Percentiles rank a stretch among this genome's conserved stretches.
Conservation (phyloP, 1,140 invertebrate genomes). For the Pachyrhynchus sulphureomaculatus region DNA sequence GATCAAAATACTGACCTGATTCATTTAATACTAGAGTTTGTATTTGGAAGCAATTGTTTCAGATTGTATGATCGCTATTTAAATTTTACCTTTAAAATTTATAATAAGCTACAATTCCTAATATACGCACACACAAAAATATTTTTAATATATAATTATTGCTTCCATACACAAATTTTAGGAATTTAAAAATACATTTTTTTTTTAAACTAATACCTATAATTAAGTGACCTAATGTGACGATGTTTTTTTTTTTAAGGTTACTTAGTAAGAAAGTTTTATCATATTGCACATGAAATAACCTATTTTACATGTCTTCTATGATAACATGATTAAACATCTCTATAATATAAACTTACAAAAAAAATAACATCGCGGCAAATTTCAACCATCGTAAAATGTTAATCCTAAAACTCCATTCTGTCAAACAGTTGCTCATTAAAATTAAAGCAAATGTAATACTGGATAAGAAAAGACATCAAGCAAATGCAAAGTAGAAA, state of each 20-base stretch:
- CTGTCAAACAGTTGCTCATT: constrained; percentile 37
- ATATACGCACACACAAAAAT: too few species aligned
- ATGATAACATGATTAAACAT: constrained; percentile 40
- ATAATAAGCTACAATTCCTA: too few species aligned
- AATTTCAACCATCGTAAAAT: constrained; percentile 30
- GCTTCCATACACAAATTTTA: too few species aligned
- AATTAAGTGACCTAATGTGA: not conserved
- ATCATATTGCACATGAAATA: constrained; percentile 27
- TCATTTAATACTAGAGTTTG: not conserved
- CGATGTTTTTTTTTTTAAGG: not conserved
- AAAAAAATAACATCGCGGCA: constrained; percentile 49
- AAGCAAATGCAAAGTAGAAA: constrained; percentile 16
- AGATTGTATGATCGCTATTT: too few species aligned
- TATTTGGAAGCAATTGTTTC: not conserved
- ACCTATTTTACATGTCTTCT: constrained; percentile 31
- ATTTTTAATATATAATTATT: too few species aligned
- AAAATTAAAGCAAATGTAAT: constrained; percentile 37
- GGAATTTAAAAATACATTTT: not conserved
- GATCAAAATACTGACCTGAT: constrained; percentile 24
- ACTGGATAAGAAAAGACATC: constrained; percentile 29
- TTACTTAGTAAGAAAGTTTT: constrained; percentile 8
- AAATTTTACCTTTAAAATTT: too few species aligned
- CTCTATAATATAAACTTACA: constrained; percentile 49
- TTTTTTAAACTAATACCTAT: not conserved
- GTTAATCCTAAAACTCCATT: constrained; percentile 34